phyloP scores from a whole-genome alignment of 2,113 vertebrate genomes.

The Anthoscopus minutus region DNA sequence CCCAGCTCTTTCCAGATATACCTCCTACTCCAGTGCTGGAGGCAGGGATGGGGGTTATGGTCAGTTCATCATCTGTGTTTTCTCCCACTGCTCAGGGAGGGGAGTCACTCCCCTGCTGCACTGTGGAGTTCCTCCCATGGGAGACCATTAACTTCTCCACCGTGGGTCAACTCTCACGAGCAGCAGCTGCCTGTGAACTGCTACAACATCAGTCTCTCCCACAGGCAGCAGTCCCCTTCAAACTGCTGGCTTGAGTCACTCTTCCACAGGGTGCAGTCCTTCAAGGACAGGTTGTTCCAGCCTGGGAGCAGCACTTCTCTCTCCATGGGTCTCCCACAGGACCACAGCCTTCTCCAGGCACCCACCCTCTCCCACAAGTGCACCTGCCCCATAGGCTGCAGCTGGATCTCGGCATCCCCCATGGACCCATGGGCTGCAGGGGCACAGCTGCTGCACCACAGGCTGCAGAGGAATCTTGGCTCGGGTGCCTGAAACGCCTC shows the following conservation, averaged over 20 bases:
- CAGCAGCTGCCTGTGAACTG: neutral
- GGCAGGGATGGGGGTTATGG: neutral
- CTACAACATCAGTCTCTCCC: neutral
- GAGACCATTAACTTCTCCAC: neutral
- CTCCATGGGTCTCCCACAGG: neutral
- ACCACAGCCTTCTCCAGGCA: neutral
- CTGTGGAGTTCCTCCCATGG: neutral
- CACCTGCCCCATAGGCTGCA: fast-evolving
- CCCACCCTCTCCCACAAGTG: fast-evolving
- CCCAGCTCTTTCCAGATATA: neutral
- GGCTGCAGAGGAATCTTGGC: neutral
- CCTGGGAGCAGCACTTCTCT: fast-evolving
- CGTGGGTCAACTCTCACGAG: fast-evolving
- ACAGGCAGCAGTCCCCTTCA: neutral
- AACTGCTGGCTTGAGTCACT: fast-evolving
- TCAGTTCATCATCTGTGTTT: neutral
- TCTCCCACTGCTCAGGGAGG: neutral
- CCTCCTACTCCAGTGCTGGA: neutral
- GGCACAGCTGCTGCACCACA: neutral
- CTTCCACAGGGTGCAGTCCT: neutral
- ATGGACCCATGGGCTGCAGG: neutral
- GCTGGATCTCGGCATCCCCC: neutral
- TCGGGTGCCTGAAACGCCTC: neutral
- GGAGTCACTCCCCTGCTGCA: neutral
- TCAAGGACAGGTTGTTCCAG: neutral